Evolutionary conservation across 2,113 vertebrate genomes (phyloP), one percentile per base, ranked within the genome.

Genomic region (Syrmaticus mikado): DNA sequence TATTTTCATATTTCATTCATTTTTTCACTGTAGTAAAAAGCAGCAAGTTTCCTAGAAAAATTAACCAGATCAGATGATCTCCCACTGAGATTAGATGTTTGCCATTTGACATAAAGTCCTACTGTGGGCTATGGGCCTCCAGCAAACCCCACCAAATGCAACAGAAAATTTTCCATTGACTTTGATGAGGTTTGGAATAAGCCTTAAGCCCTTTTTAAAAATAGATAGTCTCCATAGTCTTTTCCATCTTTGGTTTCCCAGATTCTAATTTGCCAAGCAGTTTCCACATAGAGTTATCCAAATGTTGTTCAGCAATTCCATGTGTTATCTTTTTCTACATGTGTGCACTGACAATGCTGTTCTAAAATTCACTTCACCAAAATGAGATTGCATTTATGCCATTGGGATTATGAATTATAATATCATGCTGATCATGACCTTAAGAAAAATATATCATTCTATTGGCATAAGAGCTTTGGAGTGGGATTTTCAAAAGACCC

Each of bases 281-380:
- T 38, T 85, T 90, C 64, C 38, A 36, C n/a, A 32, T 40, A 53
- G 0, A 68, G 11, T 95, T 74, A 87, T 82, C 71, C 77, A 95
- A 86, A 79, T 41, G 81, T 89, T 90, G 45, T 82, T 92, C 64
- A 60, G 68, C 85, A 85, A 45, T 91, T 95, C 93, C 77, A 1
- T 87, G 90, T 95, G 83, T 95, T 96, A 97, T 93, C 90, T 96
- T 95, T 94, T 93, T 95, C 91, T 90, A 3, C 82, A 5, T 32
- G 16, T 53, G 65, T 90, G 82, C 89, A 96, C 92, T 93, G 94
- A 85, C 53, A 85, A 53, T 28, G 76, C 7, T 72, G 40, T 32
- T 66, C 79, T 48, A 58, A 81, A 88, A 58, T 66, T 48, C 13
- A 61, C 68, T 64, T 92, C 34, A 61, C 53, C 36, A 53, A 80